Evolutionary conservation across 2,888 invertebrate genomes (phyloP).

Genomic region (Malacosoma neustria): DNA sequence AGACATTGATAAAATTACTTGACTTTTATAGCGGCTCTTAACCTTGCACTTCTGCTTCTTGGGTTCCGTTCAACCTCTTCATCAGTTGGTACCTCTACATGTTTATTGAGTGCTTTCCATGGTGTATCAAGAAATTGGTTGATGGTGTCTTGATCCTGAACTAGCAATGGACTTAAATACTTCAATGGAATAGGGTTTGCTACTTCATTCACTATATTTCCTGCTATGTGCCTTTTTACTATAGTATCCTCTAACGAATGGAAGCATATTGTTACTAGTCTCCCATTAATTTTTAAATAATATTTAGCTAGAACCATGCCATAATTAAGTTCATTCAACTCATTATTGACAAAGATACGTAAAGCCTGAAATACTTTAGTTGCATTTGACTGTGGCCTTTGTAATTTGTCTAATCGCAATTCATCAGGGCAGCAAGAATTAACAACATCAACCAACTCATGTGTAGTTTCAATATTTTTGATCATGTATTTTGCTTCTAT

Average conservation of each 20-base stretch:
- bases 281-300: slow-evolving; percentile 85
- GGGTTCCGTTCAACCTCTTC: slow-evolving; percentile 88
- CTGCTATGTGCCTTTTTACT: slow-evolving; percentile 90
- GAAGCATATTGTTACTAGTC: slow-evolving; percentile 88
- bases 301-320: slow-evolving; percentile 85
- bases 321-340: slow-evolving; percentile 95
- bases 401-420: slow-evolving; percentile 80
- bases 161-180: slow-evolving; percentile 77
- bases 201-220: slow-evolving; percentile 82
- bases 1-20: slow-evolving; percentile 36
- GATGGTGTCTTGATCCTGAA: slow-evolving; percentile 76
- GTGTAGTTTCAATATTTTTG: slow-evolving; percentile 85
- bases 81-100: slow-evolving; percentile 82
- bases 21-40: slow-evolving; percentile 87
- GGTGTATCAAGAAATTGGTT: slow-evolving; percentile 76
- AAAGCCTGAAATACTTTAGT: slow-evolving; percentile 95
- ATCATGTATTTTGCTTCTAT: slow-evolving; percentile 87
- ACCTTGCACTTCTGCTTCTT: slow-evolving; percentile 90
- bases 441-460: slow-evolving; percentile 85
- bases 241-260: slow-evolving; percentile 96
- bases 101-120: slow-evolving; percentile 88
- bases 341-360: slow-evolving; percentile 96
- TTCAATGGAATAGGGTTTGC: slow-evolving; percentile 83
- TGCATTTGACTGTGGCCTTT: slow-evolving; percentile 85
- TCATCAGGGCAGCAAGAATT: slow-evolving; percentile 76